A percentile compares a stretch with the other conserved stretches of the same genome.
These are phyloP conservation scores for Oreochromis aureus DNA, from an alignment of 2,113 vertebrate genomes.

Conservation along the genomic window DNA sequence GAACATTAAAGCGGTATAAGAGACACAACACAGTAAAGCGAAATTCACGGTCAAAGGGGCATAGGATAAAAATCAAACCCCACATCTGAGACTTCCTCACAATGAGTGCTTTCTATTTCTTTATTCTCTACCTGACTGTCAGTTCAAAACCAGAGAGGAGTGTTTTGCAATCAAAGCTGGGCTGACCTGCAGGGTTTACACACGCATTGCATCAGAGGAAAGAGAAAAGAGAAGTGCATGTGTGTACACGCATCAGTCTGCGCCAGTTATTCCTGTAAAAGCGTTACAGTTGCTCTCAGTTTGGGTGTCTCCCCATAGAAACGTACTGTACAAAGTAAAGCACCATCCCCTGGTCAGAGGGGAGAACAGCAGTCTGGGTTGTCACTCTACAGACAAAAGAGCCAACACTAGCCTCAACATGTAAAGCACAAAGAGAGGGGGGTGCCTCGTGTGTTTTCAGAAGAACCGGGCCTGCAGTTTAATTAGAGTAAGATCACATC, in stretches of 20 bases:
- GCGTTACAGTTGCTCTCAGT: conserved; percentile 1
- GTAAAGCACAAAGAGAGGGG: neutral
- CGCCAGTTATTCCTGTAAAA: neutral
- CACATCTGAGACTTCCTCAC: neutral
- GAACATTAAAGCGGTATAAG: neutral
- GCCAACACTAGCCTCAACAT: neutral
- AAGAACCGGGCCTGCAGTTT: neutral
- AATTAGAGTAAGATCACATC: neutral
- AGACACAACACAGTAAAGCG: neutral
- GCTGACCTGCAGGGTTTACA: neutral
- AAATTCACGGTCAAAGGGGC: neutral
- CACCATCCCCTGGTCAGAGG: conserved; percentile 49
- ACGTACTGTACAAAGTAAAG: conserved; percentile 14
- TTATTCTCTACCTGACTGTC: neutral
- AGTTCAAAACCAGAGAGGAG: conserved; percentile 8
- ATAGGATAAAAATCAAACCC: neutral
- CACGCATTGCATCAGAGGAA: conserved; percentile 6
- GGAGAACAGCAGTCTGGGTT: conserved; percentile 59
- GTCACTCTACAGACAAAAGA: conserved; percentile 49
- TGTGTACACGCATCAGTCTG: conserved; percentile 19
- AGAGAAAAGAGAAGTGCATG: conserved; percentile 8
- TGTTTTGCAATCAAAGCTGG: conserved; percentile 37
- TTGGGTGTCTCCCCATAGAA: conserved; percentile 51
- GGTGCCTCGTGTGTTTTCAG: neutral
- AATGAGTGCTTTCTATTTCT: neutral